Evolutionary conservation across 2,797 vertebrate genomes (phyloP).

Genomic region (Chaetodon trifasciatus): DNA sequence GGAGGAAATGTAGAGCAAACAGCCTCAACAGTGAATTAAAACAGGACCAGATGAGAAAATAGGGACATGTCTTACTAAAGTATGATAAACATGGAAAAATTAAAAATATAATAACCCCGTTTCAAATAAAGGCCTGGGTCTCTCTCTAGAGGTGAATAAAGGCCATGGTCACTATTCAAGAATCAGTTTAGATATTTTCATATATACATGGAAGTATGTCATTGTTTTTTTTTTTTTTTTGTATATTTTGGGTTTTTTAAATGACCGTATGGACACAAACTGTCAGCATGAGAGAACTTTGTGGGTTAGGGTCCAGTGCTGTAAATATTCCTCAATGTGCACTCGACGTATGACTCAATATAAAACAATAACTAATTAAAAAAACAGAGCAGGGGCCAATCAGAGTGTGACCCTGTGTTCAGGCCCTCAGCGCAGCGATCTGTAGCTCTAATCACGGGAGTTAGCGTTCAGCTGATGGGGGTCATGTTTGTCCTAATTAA

Average conservation of each 20-base stretch:
- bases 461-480: slow-evolving; percentile 36
- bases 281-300: background rate
- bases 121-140: background rate
- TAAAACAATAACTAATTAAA: slow-evolving; percentile 6
- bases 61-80: background rate
- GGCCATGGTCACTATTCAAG: background rate
- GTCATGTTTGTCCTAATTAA: slow-evolving; percentile 71
- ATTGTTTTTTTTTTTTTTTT: background rate
- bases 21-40: background rate
- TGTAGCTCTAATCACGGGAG: slow-evolving; percentile 61
- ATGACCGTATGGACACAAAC: background rate
- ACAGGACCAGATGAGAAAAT: background rate
- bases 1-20: background rate
- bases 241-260: background rate
- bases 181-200: background rate
- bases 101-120: background rate
- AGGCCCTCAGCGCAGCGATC: slow-evolving; percentile 9
- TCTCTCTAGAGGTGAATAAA: background rate
- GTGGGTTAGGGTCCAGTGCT: background rate
- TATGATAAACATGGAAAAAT: background rate
- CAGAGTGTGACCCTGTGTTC: slow-evolving; percentile 2
- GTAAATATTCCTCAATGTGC: background rate
- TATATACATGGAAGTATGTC: too few species aligned
- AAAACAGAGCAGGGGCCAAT: background rate
- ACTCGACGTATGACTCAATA: background rate